Base-by-base conservation (phyloP, 1,140 invertebrate species). In the Zophobas atratus region DNA sequence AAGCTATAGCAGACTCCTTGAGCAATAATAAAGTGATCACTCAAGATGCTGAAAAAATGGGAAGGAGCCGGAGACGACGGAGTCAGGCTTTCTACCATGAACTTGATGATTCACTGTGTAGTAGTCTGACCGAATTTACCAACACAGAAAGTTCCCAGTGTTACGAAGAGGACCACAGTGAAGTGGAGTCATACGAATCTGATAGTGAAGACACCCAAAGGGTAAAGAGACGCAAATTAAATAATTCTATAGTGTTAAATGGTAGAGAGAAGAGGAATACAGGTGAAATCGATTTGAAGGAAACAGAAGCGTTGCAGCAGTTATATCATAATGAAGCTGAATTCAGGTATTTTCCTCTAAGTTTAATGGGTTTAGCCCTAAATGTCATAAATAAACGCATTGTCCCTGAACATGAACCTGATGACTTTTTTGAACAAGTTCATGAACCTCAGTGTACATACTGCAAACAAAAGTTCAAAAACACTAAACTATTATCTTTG, bases 381-480 rank as follows among this genome's bases (percentile, higher is more conserved):
- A 83, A 84, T 53, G 38, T 57, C 2, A 80, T 85, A 20, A 86
- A 86, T 67, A 80, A 74, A 57, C 51, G 80, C 75, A 82, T 83
- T 57, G 75, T 86, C 35, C 81, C 83, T 2, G 82, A 83, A 46
- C 83, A 78, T 53, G 67, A 82, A 49, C 73, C 77, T 3, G 38
- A 77, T 0, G 51, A 80, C 2, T 74, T 79, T 71, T 57, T 49
- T 49, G 32, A 55, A 57, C 60, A 57, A 53, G 75, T 81, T 3
- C 71, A 72, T 6, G 63, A 73, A 3, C 77, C 75, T 6, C 53
- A 77, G 4, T 86, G 85, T 76, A 80, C 79, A 53, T 82, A 81
- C 56, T 86, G 85, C 71, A 76, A 76, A 0, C 6, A 77, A 67
- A 70, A 78, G 39, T 86, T 84, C 46, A 74, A 81, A 63, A 82